Conservation (phyloP, 2,888 invertebrate species). For the Strigamia maritima region DNA sequence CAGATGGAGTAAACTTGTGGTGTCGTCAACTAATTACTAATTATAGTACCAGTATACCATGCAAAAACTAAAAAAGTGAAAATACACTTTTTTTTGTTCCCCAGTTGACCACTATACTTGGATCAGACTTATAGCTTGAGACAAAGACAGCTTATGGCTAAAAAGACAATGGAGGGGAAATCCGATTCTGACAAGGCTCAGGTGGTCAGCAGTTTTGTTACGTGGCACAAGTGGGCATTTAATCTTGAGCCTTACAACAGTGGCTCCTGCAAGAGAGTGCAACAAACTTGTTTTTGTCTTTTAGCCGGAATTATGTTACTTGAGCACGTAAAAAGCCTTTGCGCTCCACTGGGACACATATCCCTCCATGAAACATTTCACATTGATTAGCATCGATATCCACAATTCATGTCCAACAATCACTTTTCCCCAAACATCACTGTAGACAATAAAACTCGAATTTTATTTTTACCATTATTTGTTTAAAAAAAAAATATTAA, state of each 20-base stretch:
- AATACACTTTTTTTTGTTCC: not conserved
- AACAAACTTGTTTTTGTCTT: slow-evolving; percentile 10
- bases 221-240: slow-evolving; percentile 15
- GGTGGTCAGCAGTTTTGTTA: slow-evolving; percentile 15
- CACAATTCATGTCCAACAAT: not conserved
- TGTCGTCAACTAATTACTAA: no score
- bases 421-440: not conserved
- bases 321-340: slow-evolving; percentile 1
- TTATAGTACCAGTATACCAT: no score
- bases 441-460: no score
- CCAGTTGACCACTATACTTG: not conserved
- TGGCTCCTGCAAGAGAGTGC: not conserved
- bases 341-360: not conserved
- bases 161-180: slow-evolving; percentile 10
- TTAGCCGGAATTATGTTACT: slow-evolving; percentile 10
- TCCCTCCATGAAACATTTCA: not conserved
- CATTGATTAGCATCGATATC: slow-evolving; percentile 5
- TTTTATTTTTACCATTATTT: no score
- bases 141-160: slow-evolving; percentile 10
- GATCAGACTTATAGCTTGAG: slow-evolving; percentile 10
- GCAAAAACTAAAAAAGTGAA: not conserved
- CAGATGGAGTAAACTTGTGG: no score
- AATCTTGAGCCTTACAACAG: slow-evolving; percentile 5
- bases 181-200: slow-evolving; percentile 15
- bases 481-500: not conserved